Conservation (phyloP, 2,113 vertebrate genomes). For the Dipodomys ordii region DNA sequence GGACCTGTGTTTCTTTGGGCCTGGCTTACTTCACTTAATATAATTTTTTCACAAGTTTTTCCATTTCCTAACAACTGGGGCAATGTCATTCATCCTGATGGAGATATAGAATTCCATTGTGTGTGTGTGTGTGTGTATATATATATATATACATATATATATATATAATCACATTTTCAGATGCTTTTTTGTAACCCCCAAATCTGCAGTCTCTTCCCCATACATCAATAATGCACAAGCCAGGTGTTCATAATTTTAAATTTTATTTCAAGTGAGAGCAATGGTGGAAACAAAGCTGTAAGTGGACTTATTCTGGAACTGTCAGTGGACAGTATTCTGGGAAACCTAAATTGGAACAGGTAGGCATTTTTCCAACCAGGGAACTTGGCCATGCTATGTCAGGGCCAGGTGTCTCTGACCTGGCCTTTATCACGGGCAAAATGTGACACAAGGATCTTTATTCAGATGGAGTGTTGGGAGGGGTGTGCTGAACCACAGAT, state of each 20-base stretch:
- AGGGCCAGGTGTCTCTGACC: too few relatives aligned
- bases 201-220: not conserved
- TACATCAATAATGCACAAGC: not conserved
- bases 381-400: not conserved
- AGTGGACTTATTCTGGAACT: not conserved
- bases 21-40: too few relatives aligned
- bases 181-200: not conserved
- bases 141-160: too few relatives aligned
- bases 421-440: not conserved
- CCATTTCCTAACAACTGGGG: too few relatives aligned
- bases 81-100: too few relatives aligned
- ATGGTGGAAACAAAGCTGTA: not conserved
- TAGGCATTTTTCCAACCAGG: not conserved
- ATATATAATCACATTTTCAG: too few relatives aligned
- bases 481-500: not conserved
- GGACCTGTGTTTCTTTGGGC: too few relatives aligned
- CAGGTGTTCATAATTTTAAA: slow-evolving; percentile 23
- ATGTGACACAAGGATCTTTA: not conserved
- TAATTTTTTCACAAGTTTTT: too few relatives aligned
- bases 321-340: not conserved
- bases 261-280: slow-evolving; percentile 37
- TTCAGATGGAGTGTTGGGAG: not conserved
- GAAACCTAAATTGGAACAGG: not conserved
- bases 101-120: too few relatives aligned
- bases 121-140: too few relatives aligned